Percentiles rank a stretch among this genome's conserved stretches.
Evolutionary conservation across 2,888 invertebrate genomes (phyloP).

Genomic region (Camponotus fellah): DNA sequence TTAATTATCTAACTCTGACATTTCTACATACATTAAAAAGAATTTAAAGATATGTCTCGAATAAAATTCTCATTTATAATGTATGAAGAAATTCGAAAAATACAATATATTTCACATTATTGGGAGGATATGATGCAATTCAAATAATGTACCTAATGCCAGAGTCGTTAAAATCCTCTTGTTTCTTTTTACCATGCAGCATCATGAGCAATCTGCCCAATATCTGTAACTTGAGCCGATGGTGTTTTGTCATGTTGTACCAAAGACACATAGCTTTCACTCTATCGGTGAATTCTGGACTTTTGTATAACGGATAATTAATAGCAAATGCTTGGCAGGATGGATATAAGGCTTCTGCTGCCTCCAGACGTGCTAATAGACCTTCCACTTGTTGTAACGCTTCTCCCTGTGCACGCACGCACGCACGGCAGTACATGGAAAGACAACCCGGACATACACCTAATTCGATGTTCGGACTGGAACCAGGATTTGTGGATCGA

Average conservation of each 20-base stretch:
- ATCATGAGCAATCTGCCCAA: conserved; percentile 90
- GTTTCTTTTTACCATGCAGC: conserved; percentile 79
- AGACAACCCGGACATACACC: conserved; percentile 89
- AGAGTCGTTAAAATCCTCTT: conserved; percentile 78
- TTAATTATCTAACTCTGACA: conserved; percentile 9
- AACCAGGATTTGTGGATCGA: conserved; percentile 51
- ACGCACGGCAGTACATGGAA: conserved; percentile 91
- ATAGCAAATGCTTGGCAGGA: conserved; percentile 93
- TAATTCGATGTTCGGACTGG: conserved; percentile 74
- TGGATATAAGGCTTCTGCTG: conserved; percentile 93
- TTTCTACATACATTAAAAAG: neutral
- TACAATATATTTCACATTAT: neutral
- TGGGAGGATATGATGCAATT: neutral
- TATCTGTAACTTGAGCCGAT: conserved; percentile 93
- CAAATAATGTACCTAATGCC: conserved; percentile 73
- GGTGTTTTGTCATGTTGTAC: conserved; percentile 96
- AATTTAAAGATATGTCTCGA: neutral
- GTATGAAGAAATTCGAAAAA: neutral
- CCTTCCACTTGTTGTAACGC: conserved; percentile 92
- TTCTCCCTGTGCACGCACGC: conserved; percentile 91
- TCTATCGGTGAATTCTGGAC: conserved; percentile 89
- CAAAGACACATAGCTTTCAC: conserved; percentile 95
- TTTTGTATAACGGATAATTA: conserved; percentile 91
- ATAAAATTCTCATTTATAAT: neutral
- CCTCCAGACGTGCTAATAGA: conserved; percentile 91